phyloP scores from a whole-genome alignment of 2,888 invertebrate species.

The Drosophila setosimentum region DNA sequence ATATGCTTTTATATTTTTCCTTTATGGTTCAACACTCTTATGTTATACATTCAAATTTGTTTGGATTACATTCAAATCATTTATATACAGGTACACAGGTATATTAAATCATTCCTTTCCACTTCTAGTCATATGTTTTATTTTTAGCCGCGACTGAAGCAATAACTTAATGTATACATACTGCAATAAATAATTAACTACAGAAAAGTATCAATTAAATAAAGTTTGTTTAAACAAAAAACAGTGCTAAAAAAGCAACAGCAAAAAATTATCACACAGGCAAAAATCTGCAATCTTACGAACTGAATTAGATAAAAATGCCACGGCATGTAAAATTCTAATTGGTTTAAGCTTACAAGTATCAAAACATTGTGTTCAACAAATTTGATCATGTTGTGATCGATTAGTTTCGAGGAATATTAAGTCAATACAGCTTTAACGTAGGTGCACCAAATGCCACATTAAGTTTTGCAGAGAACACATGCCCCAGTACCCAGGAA shows the following conservation, averaged over 20 bases:
- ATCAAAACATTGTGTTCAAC: background rate
- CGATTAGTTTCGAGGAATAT: background rate
- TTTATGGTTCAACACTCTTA: too few relatives aligned
- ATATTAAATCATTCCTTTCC: background rate
- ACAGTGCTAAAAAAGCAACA: too few relatives aligned
- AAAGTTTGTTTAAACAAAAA: background rate
- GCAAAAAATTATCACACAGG: too few relatives aligned
- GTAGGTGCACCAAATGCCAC: background rate
- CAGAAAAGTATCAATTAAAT: background rate
- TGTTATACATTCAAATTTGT: too few relatives aligned
- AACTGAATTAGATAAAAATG: background rate
- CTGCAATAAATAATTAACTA: too few relatives aligned
- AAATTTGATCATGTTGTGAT: too few relatives aligned
- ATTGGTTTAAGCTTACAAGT: background rate
- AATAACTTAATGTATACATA: too few relatives aligned
- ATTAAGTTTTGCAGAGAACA: too few relatives aligned
- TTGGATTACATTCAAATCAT: too few relatives aligned
- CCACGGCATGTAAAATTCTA: background rate
- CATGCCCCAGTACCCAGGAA: too few relatives aligned
- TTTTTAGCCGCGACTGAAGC: background rate
- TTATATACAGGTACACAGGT: too few relatives aligned
- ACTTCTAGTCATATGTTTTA: background rate
- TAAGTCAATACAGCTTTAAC: background rate
- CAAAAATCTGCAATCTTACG: background rate
- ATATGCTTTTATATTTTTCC: too few relatives aligned